Evolutionary conservation across 2,113 vertebrate species (phyloP).

Genomic region (Gavia stellata): DNA sequence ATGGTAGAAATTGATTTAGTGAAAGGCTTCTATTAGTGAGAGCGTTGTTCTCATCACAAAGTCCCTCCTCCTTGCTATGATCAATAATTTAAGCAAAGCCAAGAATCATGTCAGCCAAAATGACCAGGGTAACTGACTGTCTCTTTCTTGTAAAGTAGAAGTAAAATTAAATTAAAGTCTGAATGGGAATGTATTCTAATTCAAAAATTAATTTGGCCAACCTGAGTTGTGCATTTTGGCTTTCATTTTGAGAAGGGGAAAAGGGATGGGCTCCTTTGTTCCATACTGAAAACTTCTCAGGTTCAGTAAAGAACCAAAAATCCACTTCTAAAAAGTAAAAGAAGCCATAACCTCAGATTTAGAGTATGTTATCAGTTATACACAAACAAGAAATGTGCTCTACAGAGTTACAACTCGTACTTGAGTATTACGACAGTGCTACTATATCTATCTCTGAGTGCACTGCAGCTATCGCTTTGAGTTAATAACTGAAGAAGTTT

Average conservation of each 20-base stretch:
- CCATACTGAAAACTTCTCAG: background rate
- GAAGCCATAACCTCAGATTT: background rate
- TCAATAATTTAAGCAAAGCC: constrained; percentile 74
- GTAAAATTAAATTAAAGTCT: constrained; percentile 55
- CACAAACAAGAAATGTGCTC: background rate
- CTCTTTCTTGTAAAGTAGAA: background rate
- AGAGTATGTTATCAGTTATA: background rate
- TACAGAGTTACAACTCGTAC: background rate
- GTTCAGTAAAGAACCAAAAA: background rate
- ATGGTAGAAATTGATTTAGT: constrained; percentile 70
- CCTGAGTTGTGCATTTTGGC: background rate
- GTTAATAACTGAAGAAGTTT: background rate
- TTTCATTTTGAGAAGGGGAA: background rate
- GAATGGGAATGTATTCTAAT: constrained; percentile 1
- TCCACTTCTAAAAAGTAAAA: background rate
- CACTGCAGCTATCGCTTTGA: background rate
- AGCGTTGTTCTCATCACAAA: constrained; percentile 58
- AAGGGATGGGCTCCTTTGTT: background rate
- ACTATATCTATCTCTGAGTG: background rate
- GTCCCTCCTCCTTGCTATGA: constrained; percentile 62
- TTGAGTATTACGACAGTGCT: background rate
- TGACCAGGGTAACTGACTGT: constrained; percentile 41
- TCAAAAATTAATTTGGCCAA: constrained; percentile 17
- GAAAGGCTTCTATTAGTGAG: constrained; percentile 71
- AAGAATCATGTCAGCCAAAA: constrained; percentile 67